These are phyloP conservation scores for Craterocephalus amniculus DNA, from an alignment of 2,797 vertebrate genomes.

Conservation along the genomic window DNA sequence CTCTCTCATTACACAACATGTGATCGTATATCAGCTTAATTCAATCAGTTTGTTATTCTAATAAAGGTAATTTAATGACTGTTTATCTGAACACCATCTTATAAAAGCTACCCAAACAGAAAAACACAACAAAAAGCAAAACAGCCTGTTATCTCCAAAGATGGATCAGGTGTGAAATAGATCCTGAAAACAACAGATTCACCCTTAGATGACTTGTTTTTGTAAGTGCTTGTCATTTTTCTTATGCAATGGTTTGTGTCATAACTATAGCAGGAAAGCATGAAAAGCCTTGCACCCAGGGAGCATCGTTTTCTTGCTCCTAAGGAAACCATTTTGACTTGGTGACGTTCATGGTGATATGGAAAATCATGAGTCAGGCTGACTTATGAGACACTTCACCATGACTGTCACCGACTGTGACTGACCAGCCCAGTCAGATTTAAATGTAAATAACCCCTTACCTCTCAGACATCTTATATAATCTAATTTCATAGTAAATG, in stretches of 20 bases:
- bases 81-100: too few relatives aligned
- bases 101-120: too few relatives aligned
- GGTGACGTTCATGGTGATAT: not conserved
- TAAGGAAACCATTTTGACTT: not conserved
- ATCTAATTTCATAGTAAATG: not conserved
- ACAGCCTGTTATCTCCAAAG: not conserved
- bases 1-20: not conserved
- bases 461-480: not conserved
- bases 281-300: not conserved
- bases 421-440: too few relatives aligned
- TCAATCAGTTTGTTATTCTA: too few relatives aligned
- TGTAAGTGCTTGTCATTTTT: not conserved
- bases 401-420: too few relatives aligned
- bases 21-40: not conserved
- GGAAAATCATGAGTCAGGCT: not conserved
- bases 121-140: too few relatives aligned
- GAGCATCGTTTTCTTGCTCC: too few relatives aligned
- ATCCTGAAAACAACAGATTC: not conserved
- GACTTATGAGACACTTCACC: too few relatives aligned
- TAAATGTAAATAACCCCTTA: not conserved
- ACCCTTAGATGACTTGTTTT: not conserved
- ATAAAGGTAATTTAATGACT: too few relatives aligned
- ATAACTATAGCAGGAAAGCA: not conserved
- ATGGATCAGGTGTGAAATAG: rapidly evolving
- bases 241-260: not conserved